phyloP scores from a whole-genome alignment of 2,113 vertebrate genomes.

The Hydrolagus affinis region DNA sequence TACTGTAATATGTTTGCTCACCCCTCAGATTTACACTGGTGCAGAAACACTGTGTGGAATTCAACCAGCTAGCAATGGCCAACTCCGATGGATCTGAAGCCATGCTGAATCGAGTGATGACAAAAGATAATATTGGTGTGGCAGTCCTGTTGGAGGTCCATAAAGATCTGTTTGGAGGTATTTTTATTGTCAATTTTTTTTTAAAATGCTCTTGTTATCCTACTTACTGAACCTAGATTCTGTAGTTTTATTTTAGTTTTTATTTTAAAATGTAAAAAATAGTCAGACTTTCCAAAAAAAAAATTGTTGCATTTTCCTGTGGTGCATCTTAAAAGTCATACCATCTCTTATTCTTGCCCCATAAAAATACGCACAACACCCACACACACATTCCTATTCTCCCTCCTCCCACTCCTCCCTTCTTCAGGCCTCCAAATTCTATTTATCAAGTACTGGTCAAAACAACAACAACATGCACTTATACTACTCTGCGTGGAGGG shows the following conservation, averaged over 20 bases:
- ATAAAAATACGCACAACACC: no score
- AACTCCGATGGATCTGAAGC: conserved; percentile 97
- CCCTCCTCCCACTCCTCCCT: not conserved
- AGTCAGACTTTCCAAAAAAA: conserved; percentile 28
- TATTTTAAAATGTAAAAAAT: no score
- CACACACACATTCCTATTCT: not conserved
- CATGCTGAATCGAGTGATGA: conserved; percentile 97
- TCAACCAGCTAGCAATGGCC: conserved; percentile 98
- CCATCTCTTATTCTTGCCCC: no score
- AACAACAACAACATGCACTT: no score
- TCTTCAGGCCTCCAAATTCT: not conserved
- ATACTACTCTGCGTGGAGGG: no score
- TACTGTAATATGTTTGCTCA: not conserved
- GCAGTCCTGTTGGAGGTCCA: conserved; percentile 88
- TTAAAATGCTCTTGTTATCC: not conserved
- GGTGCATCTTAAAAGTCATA: not conserved
- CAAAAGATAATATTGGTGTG: conserved; percentile 97
- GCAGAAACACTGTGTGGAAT: conserved; percentile 96
- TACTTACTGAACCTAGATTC: not conserved
- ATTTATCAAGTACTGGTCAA: no score
- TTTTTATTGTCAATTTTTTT: not conserved
- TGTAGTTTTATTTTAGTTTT: not conserved
- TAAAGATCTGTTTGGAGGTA: conserved; percentile 74
- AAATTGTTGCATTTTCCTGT: conserved; percentile 30
- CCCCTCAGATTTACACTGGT: conserved; percentile 77